Base-by-base conservation (phyloP, 1,140 invertebrate genomes). In the Temnothorax longispinosus region DNA sequence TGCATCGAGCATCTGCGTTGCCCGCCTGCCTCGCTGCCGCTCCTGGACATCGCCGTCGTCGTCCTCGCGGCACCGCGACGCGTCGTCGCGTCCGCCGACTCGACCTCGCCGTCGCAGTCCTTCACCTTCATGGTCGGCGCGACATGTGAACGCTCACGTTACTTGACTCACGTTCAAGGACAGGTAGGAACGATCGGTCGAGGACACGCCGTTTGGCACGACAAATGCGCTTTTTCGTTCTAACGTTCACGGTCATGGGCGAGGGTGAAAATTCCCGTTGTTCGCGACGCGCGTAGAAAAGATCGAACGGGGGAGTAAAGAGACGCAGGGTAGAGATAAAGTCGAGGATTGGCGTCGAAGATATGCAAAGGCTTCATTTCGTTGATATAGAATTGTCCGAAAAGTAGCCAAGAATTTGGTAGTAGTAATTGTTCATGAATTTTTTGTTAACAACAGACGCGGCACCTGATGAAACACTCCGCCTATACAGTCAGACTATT, bases 31-130 rank as follows among this genome's bases (percentile, higher is more conserved):
- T 75, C 85, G 80, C 77, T 82, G 64, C 77, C 78, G 64, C 74
- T 85, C 76, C 27, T 84, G 41, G 69, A 74, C 47, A 52, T 5
- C 50, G 21, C 88, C 75, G 67, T 62, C 80, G 77, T 71, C 80
- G 76, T 91, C 85, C 78, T 91, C 89, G 91, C 89, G 88, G 52
- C 27, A 52, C 58, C 71, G 6, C 86, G 86, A 75, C 76, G 71
- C 58, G 58, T 64, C 76, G 85, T 38, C 35, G 47, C 60, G 85
- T 84, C 69, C n/a, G 41, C 41, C 44, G 54, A 74, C 13, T 87
- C 86, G 60, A 56, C 62, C 65, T 91, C 91, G 81, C 89, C 91
- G 81, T 91, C 85, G 81, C 86, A 92, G 85, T 92, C 91, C 90
- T 88, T 92, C 82, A 91, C 90, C 92, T 92, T 92, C 44, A 18